Conservation (phyloP, 2,888 invertebrate species). For the Sclerodermus sp. region DNA sequence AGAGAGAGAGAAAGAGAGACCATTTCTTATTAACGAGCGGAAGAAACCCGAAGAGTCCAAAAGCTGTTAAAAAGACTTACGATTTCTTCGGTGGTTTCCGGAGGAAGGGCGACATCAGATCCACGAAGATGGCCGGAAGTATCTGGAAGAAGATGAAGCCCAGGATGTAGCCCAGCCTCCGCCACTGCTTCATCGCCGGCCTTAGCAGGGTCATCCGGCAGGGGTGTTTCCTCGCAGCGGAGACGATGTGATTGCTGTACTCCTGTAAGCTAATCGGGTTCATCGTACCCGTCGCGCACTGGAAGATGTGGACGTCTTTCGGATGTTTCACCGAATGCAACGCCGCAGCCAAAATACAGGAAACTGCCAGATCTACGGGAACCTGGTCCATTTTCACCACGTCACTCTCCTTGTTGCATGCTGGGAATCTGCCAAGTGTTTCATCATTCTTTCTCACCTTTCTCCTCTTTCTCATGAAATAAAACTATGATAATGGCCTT, state of each 20-base stretch:
- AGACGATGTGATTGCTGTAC: slow-evolving; percentile 61
- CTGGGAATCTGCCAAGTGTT: no score
- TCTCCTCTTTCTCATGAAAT: no score
- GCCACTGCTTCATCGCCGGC: slow-evolving; percentile 50
- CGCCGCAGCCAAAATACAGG: slow-evolving; percentile 31
- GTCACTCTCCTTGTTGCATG: no score
- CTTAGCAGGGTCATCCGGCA: slow-evolving; percentile 59
- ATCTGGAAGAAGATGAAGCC: slow-evolving; percentile 35
- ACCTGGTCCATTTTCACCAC: slow-evolving; percentile 29
- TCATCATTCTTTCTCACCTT: no score
- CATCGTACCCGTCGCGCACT: slow-evolving; percentile 64
- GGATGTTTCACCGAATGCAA: slow-evolving; percentile 23
- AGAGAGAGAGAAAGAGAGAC: no score
- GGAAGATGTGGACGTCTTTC: slow-evolving; percentile 58
- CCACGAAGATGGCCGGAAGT: slow-evolving; percentile 26
- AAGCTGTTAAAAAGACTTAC: slow-evolving; percentile 13
- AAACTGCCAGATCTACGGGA: slow-evolving; percentile 36
- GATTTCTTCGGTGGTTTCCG: slow-evolving; percentile 10
- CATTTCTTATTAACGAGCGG: no score
- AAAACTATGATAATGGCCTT: no score
- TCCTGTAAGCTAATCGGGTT: slow-evolving; percentile 59
- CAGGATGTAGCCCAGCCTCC: slow-evolving; percentile 53
- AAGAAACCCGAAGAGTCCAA: no score
- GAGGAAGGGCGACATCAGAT: slow-evolving; percentile 16
- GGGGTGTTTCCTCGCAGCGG: slow-evolving; percentile 59